Conservation (phyloP, 53 echinoderm and acorn worm genomes). For the Paelopatides confundens region DNA sequence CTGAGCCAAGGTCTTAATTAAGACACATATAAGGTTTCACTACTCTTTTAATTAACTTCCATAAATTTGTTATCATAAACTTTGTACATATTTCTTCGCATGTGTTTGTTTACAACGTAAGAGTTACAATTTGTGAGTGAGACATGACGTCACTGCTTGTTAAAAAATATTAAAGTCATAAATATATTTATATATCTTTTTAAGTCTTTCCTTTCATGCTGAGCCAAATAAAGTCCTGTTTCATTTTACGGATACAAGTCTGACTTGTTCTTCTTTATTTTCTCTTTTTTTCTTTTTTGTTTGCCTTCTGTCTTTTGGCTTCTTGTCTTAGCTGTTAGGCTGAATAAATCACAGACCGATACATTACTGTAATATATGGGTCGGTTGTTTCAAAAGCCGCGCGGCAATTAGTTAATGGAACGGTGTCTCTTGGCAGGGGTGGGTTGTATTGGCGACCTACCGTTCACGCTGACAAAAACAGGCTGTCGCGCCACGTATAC, state of each 20-base stretch:
- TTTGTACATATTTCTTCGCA: conserved; percentile 2
- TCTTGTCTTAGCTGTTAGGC: neutral
- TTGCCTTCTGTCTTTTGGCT: neutral
- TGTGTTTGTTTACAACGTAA: neutral
- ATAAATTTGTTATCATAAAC: conserved; percentile 33
- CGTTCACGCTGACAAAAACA: conserved; percentile 8
- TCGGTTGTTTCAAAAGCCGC: conserved; percentile 33
- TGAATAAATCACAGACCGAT: conserved; percentile 15
- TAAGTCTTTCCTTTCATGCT: conserved; percentile 34
- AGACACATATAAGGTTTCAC: conserved; percentile 13
- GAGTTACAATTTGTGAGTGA: neutral
- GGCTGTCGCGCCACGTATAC: neutral
- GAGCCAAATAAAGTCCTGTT: conserved; percentile 40
- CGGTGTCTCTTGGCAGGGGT: conserved; percentile 26
- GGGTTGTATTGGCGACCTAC: neutral
- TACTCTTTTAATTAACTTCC: conserved; percentile 26
- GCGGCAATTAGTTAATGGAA: conserved; percentile 40
- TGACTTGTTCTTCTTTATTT: neutral
- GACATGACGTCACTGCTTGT: conserved; percentile 25
- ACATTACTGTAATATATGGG: conserved; percentile 30
- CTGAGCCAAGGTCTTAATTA: conserved; percentile 4
- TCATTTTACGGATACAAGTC: conserved; percentile 6
- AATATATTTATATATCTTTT: conserved; percentile 36
- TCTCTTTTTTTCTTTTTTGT: neutral
- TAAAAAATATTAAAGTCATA: conserved; percentile 21